Conservation (phyloP, 2,888 invertebrate genomes). For the Epinotia brunnichana region DNA sequence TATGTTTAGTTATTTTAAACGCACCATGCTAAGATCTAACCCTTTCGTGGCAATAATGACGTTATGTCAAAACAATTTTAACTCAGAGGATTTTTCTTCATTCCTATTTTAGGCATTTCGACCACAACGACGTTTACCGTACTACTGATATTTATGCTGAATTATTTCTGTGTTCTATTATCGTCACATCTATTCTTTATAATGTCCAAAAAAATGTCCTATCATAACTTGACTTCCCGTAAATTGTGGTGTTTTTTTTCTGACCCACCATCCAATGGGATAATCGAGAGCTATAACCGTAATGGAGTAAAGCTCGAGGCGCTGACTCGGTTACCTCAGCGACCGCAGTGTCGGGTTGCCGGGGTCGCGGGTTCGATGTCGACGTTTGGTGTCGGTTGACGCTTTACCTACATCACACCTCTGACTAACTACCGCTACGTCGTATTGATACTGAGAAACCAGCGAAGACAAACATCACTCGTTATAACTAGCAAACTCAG, state of each 20-base stretch:
- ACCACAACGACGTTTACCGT: too few relatives aligned
- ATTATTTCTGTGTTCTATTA: too few relatives aligned
- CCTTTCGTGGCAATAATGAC: too few relatives aligned
- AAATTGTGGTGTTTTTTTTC: neutral
- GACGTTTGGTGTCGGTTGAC: conserved; percentile 36
- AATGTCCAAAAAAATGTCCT: too few relatives aligned
- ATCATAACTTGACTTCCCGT: too few relatives aligned
- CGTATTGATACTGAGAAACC: neutral
- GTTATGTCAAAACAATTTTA: too few relatives aligned
- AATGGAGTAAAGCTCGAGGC: conserved; percentile 63
- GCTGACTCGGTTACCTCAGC: conserved; percentile 63
- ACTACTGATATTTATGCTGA: too few relatives aligned
- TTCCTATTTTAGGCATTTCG: too few relatives aligned
- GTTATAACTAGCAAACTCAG: neutral
- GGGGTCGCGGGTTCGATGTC: conserved; percentile 39
- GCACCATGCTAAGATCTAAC: too few relatives aligned
- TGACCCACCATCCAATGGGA: conserved; percentile 45
- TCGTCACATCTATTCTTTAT: too few relatives aligned
- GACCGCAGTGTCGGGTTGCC: conserved; percentile 52
- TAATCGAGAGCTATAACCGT: conserved; percentile 63
- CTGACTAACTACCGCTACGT: neutral
- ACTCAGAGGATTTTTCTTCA: too few relatives aligned
- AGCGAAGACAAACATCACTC: neutral
- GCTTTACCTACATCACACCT: conserved; percentile 37
- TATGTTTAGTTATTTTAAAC: too few relatives aligned